A percentile compares a stretch with the other conserved stretches of the same genome.
These are phyloP conservation scores for Hymenopus coronatus DNA, from an alignment of 2,888 invertebrate species.

Conservation along the genomic window DNA sequence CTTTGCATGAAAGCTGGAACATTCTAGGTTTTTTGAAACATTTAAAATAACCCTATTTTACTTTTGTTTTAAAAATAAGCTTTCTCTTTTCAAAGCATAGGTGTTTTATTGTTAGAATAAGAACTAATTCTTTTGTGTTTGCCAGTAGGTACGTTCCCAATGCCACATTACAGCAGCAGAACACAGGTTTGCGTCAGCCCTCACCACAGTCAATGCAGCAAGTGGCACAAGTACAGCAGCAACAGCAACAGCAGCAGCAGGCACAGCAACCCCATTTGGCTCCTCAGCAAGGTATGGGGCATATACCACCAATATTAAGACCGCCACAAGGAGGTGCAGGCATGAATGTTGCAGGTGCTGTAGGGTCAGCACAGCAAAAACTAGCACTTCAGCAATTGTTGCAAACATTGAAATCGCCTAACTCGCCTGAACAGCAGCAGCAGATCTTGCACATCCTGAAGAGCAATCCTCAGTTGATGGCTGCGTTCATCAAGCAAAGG, in stretches of 20 bases:
- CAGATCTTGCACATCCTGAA: slow-evolving; percentile 86
- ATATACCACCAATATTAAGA: slow-evolving; percentile 14
- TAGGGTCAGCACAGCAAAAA: slow-evolving; percentile 46
- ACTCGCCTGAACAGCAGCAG: slow-evolving; percentile 88
- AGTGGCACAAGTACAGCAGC: slow-evolving; percentile 51
- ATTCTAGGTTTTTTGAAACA: too few relatives aligned
- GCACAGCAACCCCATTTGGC: slow-evolving; percentile 39
- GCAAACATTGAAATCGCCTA: slow-evolving; percentile 85
- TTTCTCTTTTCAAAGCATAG: too few relatives aligned
- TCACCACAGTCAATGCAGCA: slow-evolving; percentile 51
- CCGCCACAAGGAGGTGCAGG: slow-evolving; percentile 34
- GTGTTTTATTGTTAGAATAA: neutral
- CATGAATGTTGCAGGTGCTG: slow-evolving; percentile 1
- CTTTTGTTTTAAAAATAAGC: too few relatives aligned
- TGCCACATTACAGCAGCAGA: slow-evolving; percentile 42
- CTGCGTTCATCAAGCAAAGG: slow-evolving; percentile 88
- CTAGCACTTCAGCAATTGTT: slow-evolving; percentile 82
- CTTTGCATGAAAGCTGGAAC: too few relatives aligned
- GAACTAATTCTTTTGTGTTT: neutral
- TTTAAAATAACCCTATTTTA: too few relatives aligned
- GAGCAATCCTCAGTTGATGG: slow-evolving; percentile 92
- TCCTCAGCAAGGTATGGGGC: slow-evolving; percentile 6
- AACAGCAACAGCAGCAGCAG: slow-evolving; percentile 53
- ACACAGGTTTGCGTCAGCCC: slow-evolving; percentile 45
- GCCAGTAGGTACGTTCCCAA: slow-evolving; percentile 41